Conservation (phyloP, 2,113 vertebrate genomes). For the Chloroceryle aenea region DNA sequence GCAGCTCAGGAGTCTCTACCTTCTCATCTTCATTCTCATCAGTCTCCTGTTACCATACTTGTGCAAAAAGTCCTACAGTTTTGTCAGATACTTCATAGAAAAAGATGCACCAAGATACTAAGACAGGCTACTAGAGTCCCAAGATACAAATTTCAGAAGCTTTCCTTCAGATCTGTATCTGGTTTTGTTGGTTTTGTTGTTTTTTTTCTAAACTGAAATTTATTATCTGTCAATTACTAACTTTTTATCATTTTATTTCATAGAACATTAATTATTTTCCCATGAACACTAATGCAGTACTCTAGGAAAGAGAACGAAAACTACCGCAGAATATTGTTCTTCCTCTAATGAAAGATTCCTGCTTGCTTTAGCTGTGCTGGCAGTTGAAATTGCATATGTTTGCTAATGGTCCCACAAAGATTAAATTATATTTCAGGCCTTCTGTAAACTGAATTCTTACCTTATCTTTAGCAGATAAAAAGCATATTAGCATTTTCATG, state of each 20-base stretch:
- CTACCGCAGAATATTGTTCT: not conserved
- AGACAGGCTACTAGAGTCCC: not conserved
- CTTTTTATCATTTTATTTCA: not conserved
- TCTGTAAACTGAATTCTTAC: not conserved
- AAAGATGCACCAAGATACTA: not conserved
- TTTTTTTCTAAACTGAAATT: not conserved
- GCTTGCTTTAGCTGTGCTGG: not conserved
- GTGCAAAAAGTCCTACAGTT: not conserved
- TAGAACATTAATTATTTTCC: not conserved
- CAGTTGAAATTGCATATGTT: not conserved
- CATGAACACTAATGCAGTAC: not conserved
- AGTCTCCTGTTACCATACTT: not conserved
- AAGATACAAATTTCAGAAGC: not conserved
- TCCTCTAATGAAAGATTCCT: not conserved
- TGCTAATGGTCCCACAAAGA: not conserved
- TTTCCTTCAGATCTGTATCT: not conserved
- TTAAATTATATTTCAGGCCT: not conserved
- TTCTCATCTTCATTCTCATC: slow-evolving; percentile 4
- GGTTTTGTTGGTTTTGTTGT: not conserved
- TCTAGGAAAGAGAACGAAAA: not conserved
- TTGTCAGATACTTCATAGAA: not conserved
- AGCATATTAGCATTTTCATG: not conserved
- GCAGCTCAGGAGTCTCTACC: not conserved
- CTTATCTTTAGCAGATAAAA: not conserved
- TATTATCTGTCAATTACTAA: not conserved